These are phyloP conservation scores for Balearica regulorum DNA, from an alignment of 2,797 vertebrate genomes.

Conservation along the genomic window DNA sequence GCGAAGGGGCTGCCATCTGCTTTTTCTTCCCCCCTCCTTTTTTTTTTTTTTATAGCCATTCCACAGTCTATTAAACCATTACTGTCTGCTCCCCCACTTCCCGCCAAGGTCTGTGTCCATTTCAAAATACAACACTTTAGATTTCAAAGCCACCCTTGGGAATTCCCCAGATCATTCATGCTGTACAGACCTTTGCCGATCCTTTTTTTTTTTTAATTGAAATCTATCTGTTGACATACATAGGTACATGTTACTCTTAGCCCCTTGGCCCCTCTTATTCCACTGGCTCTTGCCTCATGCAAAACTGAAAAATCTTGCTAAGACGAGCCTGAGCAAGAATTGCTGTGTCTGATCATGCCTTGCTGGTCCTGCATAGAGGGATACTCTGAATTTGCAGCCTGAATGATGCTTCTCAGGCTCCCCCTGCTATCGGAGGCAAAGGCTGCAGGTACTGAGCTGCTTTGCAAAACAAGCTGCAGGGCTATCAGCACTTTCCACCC, in stretches of 20 bases:
- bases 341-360: not conserved
- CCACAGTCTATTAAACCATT: constrained; percentile 64
- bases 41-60: constrained; percentile 29
- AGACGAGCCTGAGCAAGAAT: not conserved
- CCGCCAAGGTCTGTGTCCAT: constrained; percentile 36
- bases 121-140: constrained; percentile 21
- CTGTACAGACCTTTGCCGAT: not conserved
- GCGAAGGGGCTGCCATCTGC: constrained; percentile 80
- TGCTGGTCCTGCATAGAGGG: not conserved
- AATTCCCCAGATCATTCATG: not conserved
- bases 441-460: not conserved
- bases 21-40: constrained; percentile 56
- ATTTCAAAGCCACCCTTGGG: constrained; percentile 26
- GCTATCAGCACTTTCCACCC: not conserved
- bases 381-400: not conserved
- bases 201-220: not conserved
- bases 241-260: not conserved
- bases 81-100: constrained; percentile 41
- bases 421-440: not conserved
- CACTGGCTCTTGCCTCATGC: not conserved
- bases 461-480: not conserved
- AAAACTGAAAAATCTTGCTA: not conserved
- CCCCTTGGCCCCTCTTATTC: not conserved
- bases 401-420: not conserved
- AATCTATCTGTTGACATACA: not conserved